phyloP scores from a whole-genome alignment of 2,888 invertebrate genomes.

The Ophion ellenae region DNA sequence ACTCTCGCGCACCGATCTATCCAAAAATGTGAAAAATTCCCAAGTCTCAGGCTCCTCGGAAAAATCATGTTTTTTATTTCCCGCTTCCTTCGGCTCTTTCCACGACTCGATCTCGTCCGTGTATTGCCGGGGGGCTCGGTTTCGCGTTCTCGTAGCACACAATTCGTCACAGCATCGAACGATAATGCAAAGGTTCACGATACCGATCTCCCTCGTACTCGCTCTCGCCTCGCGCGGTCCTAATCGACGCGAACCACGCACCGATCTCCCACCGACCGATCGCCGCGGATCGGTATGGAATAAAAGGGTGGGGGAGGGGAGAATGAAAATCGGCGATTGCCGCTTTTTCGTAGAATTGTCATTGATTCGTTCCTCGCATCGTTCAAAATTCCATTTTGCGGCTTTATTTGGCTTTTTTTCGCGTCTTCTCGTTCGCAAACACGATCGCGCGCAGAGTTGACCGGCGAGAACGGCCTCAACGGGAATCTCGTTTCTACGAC shows the following conservation, averaged over 20 bases:
- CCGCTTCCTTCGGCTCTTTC: not conserved
- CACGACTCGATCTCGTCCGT: too few relatives aligned
- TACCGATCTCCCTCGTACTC: not conserved
- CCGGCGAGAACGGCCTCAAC: constrained; percentile 27
- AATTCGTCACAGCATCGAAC: too few relatives aligned
- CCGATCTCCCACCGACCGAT: not conserved
- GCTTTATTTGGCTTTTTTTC: constrained; percentile 17
- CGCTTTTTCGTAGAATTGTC: not conserved
- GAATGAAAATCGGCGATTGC: constrained; percentile 32
- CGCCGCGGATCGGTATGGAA: constrained; percentile 6
- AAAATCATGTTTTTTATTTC: constrained; percentile 50
- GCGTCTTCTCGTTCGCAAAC: constrained; percentile 12
- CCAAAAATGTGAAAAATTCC: constrained; percentile 37
- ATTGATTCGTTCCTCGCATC: constrained; percentile 9
- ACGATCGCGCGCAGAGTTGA: constrained; percentile 39
- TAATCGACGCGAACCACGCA: not conserved
- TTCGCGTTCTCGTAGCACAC: not conserved
- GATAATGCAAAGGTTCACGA: not conserved
- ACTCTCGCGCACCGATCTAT: constrained; percentile 57
- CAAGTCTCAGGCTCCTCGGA: constrained; percentile 43
- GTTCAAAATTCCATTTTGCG: constrained; percentile 16
- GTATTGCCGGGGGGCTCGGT: too few relatives aligned
- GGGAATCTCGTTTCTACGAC: constrained; percentile 43
- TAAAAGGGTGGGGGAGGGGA: not conserved
- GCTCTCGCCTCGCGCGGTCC: not conserved